Base-by-base conservation (phyloP, 2,113 vertebrate genomes). In the Vicugna pacos region DNA sequence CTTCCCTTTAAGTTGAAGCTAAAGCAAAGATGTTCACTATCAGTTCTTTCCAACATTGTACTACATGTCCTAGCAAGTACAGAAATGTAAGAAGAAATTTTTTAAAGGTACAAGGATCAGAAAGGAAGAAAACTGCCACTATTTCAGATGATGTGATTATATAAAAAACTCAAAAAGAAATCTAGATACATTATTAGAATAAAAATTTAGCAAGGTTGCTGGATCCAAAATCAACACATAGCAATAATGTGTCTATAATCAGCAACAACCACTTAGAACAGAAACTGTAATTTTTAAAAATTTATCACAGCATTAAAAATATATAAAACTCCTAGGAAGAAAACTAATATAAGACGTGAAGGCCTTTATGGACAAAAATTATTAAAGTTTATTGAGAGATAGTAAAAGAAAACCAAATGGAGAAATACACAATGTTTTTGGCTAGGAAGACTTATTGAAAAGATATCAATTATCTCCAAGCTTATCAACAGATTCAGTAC, bases 351-450 rank as follows among this genome's bases (percentile, higher is more conserved):
- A 96, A 96, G 75, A 96, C 48, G 12, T 88, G 26, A 90, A 96
- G 46, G 26, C 62, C 65, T 97, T 92, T 93, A 67, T 38, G 50
- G 83, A 80, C 22, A 85, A 91, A 94, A 94, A 87, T 38, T 72
- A 52, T 96, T 93, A 75, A 84, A 92, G 38, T 96, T 95, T 95
- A 97, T 93, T 96, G 76, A 96, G 67, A 94, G 79, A 48, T 58
- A 91, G 82, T 89, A 58, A 94, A 89, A 86, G 69, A 90, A 75
- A 12, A 77, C 13, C 56, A 88, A 93, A 38, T 54, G 30, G 67
- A 91, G 26, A 89, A 75, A 87, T 46, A 93, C 19, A 95, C 24
- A 81, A 48, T 67, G 17, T 72, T 93, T 94, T 87, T 89, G 54
- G 52, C n/a, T 85, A 48, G 65, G 91, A 95, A 93, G 80, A 85